Evolutionary conservation across 2,797 vertebrate genomes (phyloP).

Genomic region (Anguilla pacifica): DNA sequence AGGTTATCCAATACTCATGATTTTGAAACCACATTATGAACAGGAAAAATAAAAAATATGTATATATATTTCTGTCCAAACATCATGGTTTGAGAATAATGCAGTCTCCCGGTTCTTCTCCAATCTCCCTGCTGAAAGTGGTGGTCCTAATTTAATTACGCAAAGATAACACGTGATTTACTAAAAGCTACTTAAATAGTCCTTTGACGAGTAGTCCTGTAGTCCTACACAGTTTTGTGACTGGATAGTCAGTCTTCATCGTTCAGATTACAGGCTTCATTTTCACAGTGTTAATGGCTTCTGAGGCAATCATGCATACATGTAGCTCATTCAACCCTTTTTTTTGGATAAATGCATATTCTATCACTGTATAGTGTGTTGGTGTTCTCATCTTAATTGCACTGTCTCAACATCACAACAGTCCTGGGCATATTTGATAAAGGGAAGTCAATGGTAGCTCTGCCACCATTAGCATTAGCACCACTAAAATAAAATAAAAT

Average conservation of each 20-base stretch:
- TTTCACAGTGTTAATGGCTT: background rate
- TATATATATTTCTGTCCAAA: constrained; percentile 23
- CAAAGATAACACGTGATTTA: background rate
- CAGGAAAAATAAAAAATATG: background rate
- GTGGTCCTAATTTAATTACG: background rate
- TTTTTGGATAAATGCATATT: background rate
- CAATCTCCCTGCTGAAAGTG: background rate
- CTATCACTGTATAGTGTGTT: background rate
- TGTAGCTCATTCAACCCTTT: background rate
- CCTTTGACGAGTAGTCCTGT: background rate
- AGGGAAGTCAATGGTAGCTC: background rate
- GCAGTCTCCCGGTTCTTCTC: background rate
- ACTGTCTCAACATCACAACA: background rate
- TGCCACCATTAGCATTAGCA: background rate
- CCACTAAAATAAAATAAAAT: background rate
- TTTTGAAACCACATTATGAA: background rate
- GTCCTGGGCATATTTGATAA: background rate
- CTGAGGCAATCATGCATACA: background rate
- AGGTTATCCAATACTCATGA: background rate
- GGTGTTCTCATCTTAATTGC: background rate
- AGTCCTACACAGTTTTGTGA: background rate
- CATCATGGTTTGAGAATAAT: constrained; percentile 23
- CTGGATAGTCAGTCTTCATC: background rate
- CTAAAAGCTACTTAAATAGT: background rate
- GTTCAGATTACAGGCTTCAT: background rate